These are phyloP conservation scores for Amphibalanus amphitrite DNA, from an alignment of 1,140 invertebrate genomes.

Conservation along the genomic window DNA sequence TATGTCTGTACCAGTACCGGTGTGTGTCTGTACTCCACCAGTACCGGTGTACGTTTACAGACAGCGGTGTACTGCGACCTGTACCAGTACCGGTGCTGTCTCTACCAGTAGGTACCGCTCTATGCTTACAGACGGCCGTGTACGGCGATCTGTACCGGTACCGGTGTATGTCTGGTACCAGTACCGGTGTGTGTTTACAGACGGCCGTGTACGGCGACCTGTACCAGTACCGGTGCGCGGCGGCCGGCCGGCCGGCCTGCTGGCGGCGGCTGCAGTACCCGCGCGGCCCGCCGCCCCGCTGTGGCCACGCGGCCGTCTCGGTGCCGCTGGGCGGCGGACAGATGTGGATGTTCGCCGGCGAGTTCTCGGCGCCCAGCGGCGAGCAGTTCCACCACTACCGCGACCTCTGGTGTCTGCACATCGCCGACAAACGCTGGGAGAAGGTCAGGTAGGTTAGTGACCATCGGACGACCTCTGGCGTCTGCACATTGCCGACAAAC, in stretches of 20 bases:
- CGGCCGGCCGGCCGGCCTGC: slow-evolving; percentile 7
- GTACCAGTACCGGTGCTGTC: slow-evolving; percentile 6
- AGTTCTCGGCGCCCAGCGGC: slow-evolving; percentile 74
- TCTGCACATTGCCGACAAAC: slow-evolving; percentile 52
- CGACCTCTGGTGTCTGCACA: slow-evolving; percentile 73
- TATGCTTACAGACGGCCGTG: too few relatives aligned
- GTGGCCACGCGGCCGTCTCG: slow-evolving; percentile 25
- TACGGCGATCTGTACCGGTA: slow-evolving; percentile 14
- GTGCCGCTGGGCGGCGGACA: slow-evolving; percentile 55
- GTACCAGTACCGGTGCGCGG: slow-evolving; percentile 11
- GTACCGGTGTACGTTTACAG: slow-evolving; percentile 26
- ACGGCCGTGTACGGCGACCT: slow-evolving; percentile 14
- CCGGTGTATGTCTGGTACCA: too few relatives aligned
- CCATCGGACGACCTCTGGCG: slow-evolving; percentile 45
- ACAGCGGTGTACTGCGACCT: neutral
- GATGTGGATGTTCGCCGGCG: slow-evolving; percentile 69
- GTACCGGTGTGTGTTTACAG: too few relatives aligned
- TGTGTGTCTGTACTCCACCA: slow-evolving; percentile 43
- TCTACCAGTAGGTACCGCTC: too few relatives aligned
- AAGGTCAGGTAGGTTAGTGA: slow-evolving; percentile 43
- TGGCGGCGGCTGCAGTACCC: slow-evolving; percentile 7
- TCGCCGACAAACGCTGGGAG: slow-evolving; percentile 67
- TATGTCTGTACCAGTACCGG: neutral
- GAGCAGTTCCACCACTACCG: slow-evolving; percentile 87
- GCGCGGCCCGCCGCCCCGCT: neutral